Base-by-base conservation (phyloP, 2,797 vertebrate species). In the Crenuchus spilurus region DNA sequence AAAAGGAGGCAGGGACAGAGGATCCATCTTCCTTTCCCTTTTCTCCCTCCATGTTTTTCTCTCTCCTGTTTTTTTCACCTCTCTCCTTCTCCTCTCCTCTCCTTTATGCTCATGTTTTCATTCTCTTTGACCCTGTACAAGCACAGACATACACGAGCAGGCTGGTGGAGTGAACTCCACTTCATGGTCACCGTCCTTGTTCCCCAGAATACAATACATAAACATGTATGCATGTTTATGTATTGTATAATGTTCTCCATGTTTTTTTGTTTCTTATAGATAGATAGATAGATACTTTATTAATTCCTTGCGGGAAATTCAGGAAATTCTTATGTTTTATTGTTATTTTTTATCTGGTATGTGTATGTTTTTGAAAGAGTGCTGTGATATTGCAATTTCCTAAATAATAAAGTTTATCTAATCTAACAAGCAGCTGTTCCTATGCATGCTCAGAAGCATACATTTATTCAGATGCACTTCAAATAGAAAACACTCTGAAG, bases 1-100 rank as follows among this genome's bases (percentile, higher is more conserved):
- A 88, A 91, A 87, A 92, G 81, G 79, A 80, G 83, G 85, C 48
- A 74, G 87, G 91, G 91, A 90, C 82, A 90, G 81, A 88, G 80
- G 88, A 97, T 96, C 91, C 91, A 94, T 95, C 94, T 95, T 95
- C 87, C 86, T 88, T 84, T 87, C 87, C 89, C 82, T 55, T n/a
- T 78, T 48, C 77, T 88, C 86, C 84, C 67, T 49, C 57, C n/a
- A 42, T 76, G 42, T 74, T 74, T 54, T 75, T 78, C 70, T 74
- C 18, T 46, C 33, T 42, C 30, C 35, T 61, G 31, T 76, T 75
- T 77, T 46, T 28, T 28, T 70, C 64, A 64, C 37, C 52, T 48
- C 42, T 61, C 30, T 76, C 69, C 64, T 16, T 33, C 55, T 75
- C 20, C 33, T 70, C 26, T 69, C 69, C 20, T 58, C n/a, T 60